Evolutionary conservation across 2,888 invertebrate genomes (phyloP), one percentile per base, ranked within the genome.

Genomic region (Panorpa germanica): DNA sequence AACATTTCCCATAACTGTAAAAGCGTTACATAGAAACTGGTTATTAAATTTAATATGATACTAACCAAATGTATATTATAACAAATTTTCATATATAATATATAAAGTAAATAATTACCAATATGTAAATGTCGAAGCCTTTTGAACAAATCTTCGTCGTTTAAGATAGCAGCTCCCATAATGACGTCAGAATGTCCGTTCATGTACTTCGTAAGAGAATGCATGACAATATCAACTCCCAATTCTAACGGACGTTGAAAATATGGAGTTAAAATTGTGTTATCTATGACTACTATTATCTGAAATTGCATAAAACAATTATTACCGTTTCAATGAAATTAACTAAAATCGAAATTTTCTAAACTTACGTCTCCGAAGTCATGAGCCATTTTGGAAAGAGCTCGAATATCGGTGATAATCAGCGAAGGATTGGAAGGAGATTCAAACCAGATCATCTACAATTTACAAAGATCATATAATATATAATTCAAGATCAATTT

Each of bases 1-100:
- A 15, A 81, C 66, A 21, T 73, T 63, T 25, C 83, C 82, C 52
- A 72, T 60, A n/a, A 77, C 75, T 70, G 50, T 27, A 34, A 48
- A 41, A 41, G 29, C 29, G 33, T 33, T 15, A 32, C 14, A 7
- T 28, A n/a, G n/a, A n/a, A n/a, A n/a, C n/a, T n/a, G n/a, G n/a
- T 3, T n/a, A n/a, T n/a, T 21, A n/a, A n/a, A 3, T 11, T 10
- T n/a, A 21, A 10, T 5, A 5, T 10, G 3, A 11, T 2, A 9
- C 20, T 16, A 31, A 10, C 21, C 6, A 5, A 25, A n/a, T n/a
- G n/a, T n/a, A n/a, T n/a, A n/a, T n/a, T n/a, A n/a, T n/a, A n/a
- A n/a, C n/a, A n/a, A n/a, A n/a, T n/a, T n/a, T n/a, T n/a, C n/a
- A n/a, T n/a, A n/a, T n/a, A n/a, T n/a, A n/a, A n/a, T n/a, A n/a